Base-by-base conservation (phyloP, 2,113 vertebrate species). In the Morone saxatilis region DNA sequence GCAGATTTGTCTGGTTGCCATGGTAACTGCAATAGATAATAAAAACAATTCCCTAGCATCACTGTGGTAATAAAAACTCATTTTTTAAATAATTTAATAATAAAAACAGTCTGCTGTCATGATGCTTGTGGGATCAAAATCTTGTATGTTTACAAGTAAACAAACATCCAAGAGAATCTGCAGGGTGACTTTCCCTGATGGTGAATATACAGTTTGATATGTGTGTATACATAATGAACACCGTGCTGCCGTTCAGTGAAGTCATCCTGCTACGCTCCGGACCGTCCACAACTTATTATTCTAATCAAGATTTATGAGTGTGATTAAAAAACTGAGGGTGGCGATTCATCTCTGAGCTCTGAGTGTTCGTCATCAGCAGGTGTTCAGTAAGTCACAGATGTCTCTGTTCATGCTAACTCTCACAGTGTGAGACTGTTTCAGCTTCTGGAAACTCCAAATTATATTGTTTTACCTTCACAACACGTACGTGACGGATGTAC, bases 301-400 rank as follows among this genome's bases (percentile, higher is more conserved):
- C 57, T 70, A 70, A 83, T 73, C 16, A 54, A 71, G 82, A 83
- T 85, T 45, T 22, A 85, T 62, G 78, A 13, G 67, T 8, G 48
- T 65, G 71, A 80, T 85, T 85, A 80, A 77, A 76, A 1, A 41
- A 47, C 50, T 61, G 57, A 76, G 20, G 45, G 57, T 17, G 81
- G 38, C 4, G 36, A 77, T 84, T 66, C 17, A 54, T 86, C 77
- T 43, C 69, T 25, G 73, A 43, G 71, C 65, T 47, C 8, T 0
- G 2, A 12, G 73, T 62, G 45, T 74, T 41, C 69, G 63, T 69
- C 70, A 25, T 57, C 40, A 76, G 38, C 61, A 51, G 50, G 45
- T 40, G 54, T 72, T 63, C 60, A 41, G 60, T 16, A 2, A 8
- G 36, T 71, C 36, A 43, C 51, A 36, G 57, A 51, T 20, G 0